Conservation (phyloP, 2,888 invertebrate species). For the Torymus tubicola region DNA sequence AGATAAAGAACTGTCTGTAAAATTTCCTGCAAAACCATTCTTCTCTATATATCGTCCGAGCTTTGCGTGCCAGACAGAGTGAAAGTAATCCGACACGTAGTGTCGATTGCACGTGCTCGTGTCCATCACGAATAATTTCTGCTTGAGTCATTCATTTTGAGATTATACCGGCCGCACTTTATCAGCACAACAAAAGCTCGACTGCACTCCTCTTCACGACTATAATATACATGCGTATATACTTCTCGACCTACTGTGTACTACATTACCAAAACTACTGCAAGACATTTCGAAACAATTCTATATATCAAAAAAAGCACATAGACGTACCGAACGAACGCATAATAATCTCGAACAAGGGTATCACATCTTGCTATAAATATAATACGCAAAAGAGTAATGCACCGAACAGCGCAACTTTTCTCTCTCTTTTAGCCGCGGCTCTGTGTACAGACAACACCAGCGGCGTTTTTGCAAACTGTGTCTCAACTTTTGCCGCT, state of each 20-base stretch:
- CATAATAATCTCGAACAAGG: too few relatives aligned
- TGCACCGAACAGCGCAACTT: conserved; percentile 12
- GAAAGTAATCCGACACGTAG: conserved; percentile 36
- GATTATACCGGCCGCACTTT: conserved; percentile 7
- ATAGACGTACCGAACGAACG: too few relatives aligned
- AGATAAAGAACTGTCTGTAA: conserved; percentile 1
- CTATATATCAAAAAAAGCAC: too few relatives aligned
- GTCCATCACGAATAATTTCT: conserved; percentile 36
- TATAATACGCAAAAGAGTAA: not conserved
- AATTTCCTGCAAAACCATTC: conserved; percentile 24
- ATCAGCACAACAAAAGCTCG: too few relatives aligned
- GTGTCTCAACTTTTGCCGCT: conserved; percentile 26
- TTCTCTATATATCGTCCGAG: not conserved
- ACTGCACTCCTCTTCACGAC: too few relatives aligned
- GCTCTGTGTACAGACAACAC: not conserved
- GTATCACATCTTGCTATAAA: too few relatives aligned
- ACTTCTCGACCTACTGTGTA: too few relatives aligned
- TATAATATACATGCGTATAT: too few relatives aligned
- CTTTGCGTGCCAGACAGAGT: conserved; percentile 15
- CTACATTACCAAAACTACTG: too few relatives aligned
- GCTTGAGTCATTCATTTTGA: conserved; percentile 42
- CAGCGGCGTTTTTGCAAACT: not conserved
- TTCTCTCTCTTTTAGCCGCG: not conserved
- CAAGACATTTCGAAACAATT: too few relatives aligned
- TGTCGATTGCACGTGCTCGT: conserved; percentile 37